A percentile compares a stretch with the other conserved stretches of the same genome.
phyloP scores from a whole-genome alignment of 2,888 invertebrate species.

The Drosophila lutescens region DNA sequence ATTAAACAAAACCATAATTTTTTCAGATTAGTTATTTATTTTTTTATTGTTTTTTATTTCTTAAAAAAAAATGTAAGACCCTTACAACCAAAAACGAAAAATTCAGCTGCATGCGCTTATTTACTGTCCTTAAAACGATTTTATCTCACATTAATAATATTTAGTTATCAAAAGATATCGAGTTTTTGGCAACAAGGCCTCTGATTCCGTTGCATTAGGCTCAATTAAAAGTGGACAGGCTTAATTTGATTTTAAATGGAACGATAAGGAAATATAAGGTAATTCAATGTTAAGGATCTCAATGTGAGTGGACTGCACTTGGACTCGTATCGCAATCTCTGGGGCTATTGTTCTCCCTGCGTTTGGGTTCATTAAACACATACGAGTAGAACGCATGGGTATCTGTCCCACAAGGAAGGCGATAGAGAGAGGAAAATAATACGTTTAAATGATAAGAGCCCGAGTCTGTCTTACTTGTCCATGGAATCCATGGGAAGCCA shows the following conservation, averaged over 20 bases:
- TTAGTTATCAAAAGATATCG: no score
- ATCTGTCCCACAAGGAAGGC: constrained; percentile 30
- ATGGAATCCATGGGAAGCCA: constrained; percentile 49
- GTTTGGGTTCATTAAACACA: constrained; percentile 84
- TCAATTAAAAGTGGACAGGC: no score
- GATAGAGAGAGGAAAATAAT: constrained; percentile 33
- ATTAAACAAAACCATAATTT: no score
- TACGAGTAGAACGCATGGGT: constrained; percentile 79
- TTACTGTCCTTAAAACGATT: no score
- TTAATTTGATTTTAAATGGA: not conserved
- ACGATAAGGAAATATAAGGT: constrained; percentile 40
- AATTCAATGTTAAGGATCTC: constrained; percentile 70
- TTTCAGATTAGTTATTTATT: no score
- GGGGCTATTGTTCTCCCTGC: constrained; percentile 41
- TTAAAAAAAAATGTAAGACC: no score
- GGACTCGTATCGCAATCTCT: constrained; percentile 66
- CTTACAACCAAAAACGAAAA: no score
- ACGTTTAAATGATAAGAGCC: constrained; percentile 19
- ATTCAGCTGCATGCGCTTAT: no score
- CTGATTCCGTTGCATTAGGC: no score
- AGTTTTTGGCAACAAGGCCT: no score
- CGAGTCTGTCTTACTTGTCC: constrained; percentile 49
- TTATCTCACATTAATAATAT: no score
- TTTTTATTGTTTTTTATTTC: no score
- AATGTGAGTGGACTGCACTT: constrained; percentile 38